Base-by-base conservation (phyloP, 2,888 invertebrate species). In the Pyrgus malvae region DNA sequence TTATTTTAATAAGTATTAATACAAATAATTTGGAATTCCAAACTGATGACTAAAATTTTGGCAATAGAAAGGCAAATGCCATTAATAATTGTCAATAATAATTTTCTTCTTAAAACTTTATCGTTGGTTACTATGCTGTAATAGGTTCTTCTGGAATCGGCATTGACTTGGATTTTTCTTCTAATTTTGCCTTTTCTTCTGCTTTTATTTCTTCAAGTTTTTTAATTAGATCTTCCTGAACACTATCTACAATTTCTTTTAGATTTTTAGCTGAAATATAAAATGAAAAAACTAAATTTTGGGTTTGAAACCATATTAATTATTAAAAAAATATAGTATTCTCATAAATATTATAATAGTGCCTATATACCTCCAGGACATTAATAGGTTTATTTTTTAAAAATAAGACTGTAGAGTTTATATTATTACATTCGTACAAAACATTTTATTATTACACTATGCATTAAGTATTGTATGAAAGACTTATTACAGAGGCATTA, bases 191-290 rank as follows among this genome's bases (percentile, higher is more conserved):
- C 23, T 62, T 70, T 58, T 82, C 73, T 61, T 84, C 80, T 8
- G 76, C 70, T 64, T 83, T 73, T 23, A 84, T 64, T 68, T 84
- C 83, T 69, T 85, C 82, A 16, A 90, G 61, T 65, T 89, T 90
- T 58, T 79, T 84, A 19, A 88, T 68, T 2, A 90, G 66, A 59
- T 90, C 90, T 63, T 82, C 80, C 76, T 88, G 86, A 7, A 90
- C 89, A 55, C 88, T 90, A 58, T 85, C 83, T 1, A 89, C 80
- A 29, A 90, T 89, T 72, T 89, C 89, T 70, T 85, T 89, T 6
- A 90, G 68, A 57, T 83, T 90, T 71, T 81, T 87, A 11, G 90
- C 90, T 90, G 66, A 2, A 77, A 79, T 16, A 21, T 12, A 27
- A 29, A 38, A 37, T 31, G 16, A 31, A n/a, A 16, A 23, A 19